Conservation (phyloP, 2,113 vertebrate genomes). For the zebrafish (Danio rerio) region DNA sequence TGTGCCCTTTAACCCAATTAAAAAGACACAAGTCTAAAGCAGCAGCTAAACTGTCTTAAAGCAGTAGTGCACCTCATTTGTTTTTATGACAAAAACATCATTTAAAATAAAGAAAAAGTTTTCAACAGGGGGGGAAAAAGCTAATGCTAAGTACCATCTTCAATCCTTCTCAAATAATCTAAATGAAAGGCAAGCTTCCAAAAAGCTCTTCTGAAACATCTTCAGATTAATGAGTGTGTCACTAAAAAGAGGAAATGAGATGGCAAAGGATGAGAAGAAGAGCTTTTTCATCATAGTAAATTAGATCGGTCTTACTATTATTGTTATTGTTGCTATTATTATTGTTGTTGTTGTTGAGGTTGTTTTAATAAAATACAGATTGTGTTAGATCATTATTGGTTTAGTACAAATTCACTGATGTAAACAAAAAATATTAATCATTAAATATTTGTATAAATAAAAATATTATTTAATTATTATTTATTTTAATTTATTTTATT, state of each 20-base stretch:
- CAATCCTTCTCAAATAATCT: not conserved
- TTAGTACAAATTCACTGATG: not conserved
- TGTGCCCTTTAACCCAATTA: constrained; percentile 12
- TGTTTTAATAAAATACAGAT: not conserved
- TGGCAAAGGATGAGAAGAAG: not conserved
- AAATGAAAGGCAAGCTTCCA: not conserved
- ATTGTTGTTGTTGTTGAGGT: not conserved
- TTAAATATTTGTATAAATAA: too few relatives aligned
- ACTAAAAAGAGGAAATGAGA: constrained; percentile 10
- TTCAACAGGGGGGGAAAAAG: not conserved
- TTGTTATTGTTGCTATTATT: not conserved
- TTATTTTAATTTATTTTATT: too few relatives aligned
- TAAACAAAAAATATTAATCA: too few relatives aligned
- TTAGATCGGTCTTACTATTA: not conserved
- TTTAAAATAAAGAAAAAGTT: not conserved
- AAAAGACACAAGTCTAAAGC: constrained; percentile 14
- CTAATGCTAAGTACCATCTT: not conserved
- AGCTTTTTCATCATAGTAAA: constrained; percentile 4
- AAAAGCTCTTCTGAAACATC: constrained; percentile 22
- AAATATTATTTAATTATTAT: too few relatives aligned
- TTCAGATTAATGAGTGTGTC: not conserved
- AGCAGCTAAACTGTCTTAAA: constrained; percentile 1
- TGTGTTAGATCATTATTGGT: constrained; percentile 4
- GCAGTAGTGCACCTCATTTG: constrained; percentile 13
- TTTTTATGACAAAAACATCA: constrained; percentile 9